Evolutionary conservation across 2,797 vertebrate genomes (phyloP), one percentile per base, ranked within the genome.

Genomic region (Hemitrygon akajei): DNA sequence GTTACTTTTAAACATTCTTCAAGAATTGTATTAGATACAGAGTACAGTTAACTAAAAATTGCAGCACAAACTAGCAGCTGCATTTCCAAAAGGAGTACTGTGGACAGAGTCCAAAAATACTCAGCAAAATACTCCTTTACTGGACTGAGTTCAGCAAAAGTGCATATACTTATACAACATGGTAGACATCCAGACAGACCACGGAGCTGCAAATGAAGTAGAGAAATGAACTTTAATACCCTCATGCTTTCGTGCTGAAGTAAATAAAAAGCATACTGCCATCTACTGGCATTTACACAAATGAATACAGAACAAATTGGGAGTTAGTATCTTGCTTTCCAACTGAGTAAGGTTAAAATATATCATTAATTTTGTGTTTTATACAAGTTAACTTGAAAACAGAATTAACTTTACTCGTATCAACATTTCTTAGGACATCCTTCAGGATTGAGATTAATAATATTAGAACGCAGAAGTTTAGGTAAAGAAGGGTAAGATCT

Each of bases 111-210:
- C 60, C 86, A 89, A 69, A 69, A 34, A 69, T 69, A 69, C 86
- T 89, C 86, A 89, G 63, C 86, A 69, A 89, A 89, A 89, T 69
- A 89, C 30, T 5, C 84, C 69, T 63, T 66, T 34, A 69, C 60
- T 69, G 63, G 86, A 69, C n/a, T 9, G 60, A 34, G 86, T 89
- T 89, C 60, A 89, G 11, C n/a, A 3, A 37, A 69, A 89, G 86
- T 89, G 86, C 86, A 89, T 89, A 37, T 37, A 69, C 7, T 69
- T 89, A 89, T 89, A 89, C n/a, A 66, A 22, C 66, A 89, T 37
- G 63, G 25, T 63, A 86, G 82, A 63, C 82, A 86, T 86, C 58
- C 86, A 89, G 60, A 69, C 30, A 69, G 2, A 87, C 22, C 7
- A 60, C 82, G 86, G 14, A 63, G 82, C 56, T 86, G 56, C 16